Base-by-base conservation (phyloP, 1,140 invertebrate species). In the Steinernema khuongi region DNA sequence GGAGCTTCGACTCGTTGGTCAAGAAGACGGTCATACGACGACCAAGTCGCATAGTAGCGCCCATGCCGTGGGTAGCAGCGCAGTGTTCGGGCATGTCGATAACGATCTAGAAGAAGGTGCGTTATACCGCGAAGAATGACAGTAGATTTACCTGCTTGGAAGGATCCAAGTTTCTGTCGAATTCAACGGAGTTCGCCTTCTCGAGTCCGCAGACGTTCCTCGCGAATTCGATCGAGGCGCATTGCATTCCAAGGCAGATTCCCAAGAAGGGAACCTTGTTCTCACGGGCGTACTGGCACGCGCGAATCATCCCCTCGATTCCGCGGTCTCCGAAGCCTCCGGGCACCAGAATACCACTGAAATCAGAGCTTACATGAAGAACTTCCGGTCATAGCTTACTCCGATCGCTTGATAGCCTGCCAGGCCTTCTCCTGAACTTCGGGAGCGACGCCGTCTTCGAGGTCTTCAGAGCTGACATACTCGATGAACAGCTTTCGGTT, bases 71-170 rank as follows among this genome's bases (percentile, higher is more conserved):
- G 36, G 92, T 88, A n/a, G 77, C 31, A 0, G 93, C 94, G 86
- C 94, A 93, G 86, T 98, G 94, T 88, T 99, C 97, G 0, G 95
- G 94, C 97, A 99, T 99, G 79, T 99, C 95, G 74, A 99, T 94
- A 0, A 99, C 86, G 86, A 89, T 72, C 78, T 83, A 0, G 80
- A 75, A 29, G 22, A 75, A 66, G 19, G 14, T 30, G 43, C 11
- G 17, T 30, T 17, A 36, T 11, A 68, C 19, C 19, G 26, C 29
- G 11, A 1, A 30, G 17, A 11, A 14, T 70, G 18, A 2, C 11
- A 28, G 1, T 28, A 22, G 68, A 31, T 43, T 77, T 32, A 44
- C 28, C 41, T 77, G 80, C 75, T 72, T 50, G 30, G 71, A 70
- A 18, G 30, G 7, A 30, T 26, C 26, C 26, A 92, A 91, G 1